Conservation (phyloP, 2,797 vertebrate genomes). For the Mastacembelus armatus region DNA sequence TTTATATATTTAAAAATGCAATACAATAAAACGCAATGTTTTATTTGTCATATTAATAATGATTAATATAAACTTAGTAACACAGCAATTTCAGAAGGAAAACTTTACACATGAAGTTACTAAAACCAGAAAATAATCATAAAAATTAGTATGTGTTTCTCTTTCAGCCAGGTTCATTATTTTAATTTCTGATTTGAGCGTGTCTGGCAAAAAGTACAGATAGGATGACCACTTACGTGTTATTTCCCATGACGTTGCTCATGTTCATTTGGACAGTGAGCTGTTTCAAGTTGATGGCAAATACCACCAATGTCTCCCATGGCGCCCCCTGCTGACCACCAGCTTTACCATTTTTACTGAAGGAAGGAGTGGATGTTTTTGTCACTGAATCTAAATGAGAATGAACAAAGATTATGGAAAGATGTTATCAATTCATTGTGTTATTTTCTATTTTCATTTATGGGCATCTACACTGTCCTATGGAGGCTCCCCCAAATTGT, state of each 20-base stretch:
- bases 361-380: constrained; percentile 92
- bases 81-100: background rate
- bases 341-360: constrained; percentile 91
- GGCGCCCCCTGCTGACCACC: constrained; percentile 93
- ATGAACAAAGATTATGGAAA: accelerated
- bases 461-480: background rate
- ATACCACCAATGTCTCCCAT: constrained; percentile 98
- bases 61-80: no score
- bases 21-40: no score
- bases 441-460: background rate
- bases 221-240: constrained; percentile 87
- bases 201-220: background rate
- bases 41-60: no score
- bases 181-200: background rate
- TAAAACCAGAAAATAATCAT: no score
- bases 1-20: no score
- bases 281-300: constrained; percentile 97
- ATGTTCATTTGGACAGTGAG: constrained; percentile 99
- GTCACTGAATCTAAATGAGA: constrained; percentile 87
- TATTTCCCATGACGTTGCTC: constrained; percentile 99
- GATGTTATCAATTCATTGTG: accelerated
- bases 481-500: no score
- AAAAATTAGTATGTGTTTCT: no score
- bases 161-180: no score
- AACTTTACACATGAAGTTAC: no score